phyloP scores from a whole-genome alignment of 1,140 invertebrate species.

The Atopsyche davidsoni region DNA sequence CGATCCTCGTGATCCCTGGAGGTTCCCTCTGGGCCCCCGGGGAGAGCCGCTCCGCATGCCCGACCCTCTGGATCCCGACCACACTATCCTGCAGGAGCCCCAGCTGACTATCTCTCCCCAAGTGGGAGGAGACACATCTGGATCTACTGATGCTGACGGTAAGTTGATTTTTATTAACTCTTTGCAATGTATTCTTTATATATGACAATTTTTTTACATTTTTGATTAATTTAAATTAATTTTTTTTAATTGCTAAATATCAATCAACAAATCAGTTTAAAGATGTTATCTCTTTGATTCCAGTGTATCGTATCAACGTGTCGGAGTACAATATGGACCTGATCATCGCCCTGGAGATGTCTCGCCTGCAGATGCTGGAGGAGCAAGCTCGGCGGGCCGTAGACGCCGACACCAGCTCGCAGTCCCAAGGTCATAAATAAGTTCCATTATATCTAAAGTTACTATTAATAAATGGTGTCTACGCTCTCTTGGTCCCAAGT shows the following conservation, averaged over 20 bases:
- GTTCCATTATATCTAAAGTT: no score
- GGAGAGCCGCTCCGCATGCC: constrained; percentile 24
- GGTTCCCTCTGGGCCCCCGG: constrained; percentile 23
- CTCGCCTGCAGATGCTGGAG: constrained; percentile 61
- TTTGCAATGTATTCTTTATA: no score
- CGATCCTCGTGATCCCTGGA: constrained; percentile 27
- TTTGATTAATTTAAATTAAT: neutral
- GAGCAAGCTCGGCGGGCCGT: constrained; percentile 35
- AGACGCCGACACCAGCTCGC: constrained; percentile 14
- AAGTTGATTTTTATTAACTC: neutral
- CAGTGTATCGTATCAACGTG: constrained; percentile 33
- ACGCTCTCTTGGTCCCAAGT: no score
- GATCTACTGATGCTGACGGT: constrained; percentile 25
- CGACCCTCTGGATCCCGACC: constrained; percentile 22
- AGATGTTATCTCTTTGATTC: constrained; percentile 17
- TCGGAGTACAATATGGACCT: constrained; percentile 59
- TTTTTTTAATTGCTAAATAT: neutral
- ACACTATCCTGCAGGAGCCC: constrained; percentile 24
- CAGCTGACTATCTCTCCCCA: constrained; percentile 19
- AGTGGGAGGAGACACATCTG: constrained; percentile 11
- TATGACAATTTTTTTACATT: neutral
- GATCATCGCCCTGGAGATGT: constrained; percentile 66
- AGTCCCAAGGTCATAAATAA: constrained; percentile 9
- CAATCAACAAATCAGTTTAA: neutral
- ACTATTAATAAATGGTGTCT: no score